A percentile compares a stretch with the other conserved stretches of the same genome.
Conservation (phyloP, 2,113 vertebrate genomes). For the Synchiropus splendidus region DNA sequence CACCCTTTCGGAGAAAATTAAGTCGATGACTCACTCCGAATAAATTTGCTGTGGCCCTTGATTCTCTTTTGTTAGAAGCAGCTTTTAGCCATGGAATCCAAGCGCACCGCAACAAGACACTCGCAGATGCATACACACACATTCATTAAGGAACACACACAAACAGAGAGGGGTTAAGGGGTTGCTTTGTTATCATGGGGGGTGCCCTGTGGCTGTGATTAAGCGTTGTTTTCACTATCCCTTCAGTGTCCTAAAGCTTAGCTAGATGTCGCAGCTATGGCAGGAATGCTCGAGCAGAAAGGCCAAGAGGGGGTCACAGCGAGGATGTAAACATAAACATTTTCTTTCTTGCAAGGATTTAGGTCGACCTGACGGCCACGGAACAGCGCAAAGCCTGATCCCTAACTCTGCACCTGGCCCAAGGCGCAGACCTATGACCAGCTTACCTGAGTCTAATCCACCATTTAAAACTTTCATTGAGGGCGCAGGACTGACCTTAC, state of each 20-base stretch:
- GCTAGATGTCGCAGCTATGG: constrained; percentile 68
- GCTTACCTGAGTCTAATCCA: constrained; percentile 45
- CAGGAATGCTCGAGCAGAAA: constrained; percentile 62
- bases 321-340: constrained; percentile 73
- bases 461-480: constrained; percentile 37
- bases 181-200: constrained; percentile 56
- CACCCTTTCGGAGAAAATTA: constrained; percentile 20
- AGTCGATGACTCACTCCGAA: constrained; percentile 28
- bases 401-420: constrained; percentile 54
- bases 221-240: constrained; percentile 61
- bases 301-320: constrained; percentile 64
- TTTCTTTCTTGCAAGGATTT: constrained; percentile 69
- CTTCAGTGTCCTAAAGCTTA: constrained; percentile 63
- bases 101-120: constrained; percentile 3
- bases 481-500: constrained; percentile 43
- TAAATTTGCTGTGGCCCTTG: constrained; percentile 20
- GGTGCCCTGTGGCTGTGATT: constrained; percentile 66
- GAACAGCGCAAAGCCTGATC: constrained; percentile 51
- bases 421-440: constrained; percentile 47
- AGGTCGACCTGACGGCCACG: constrained; percentile 56
- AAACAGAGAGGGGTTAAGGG: constrained; percentile 49
- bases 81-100: constrained; percentile 10
- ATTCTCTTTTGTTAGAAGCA: constrained; percentile 21
- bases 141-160: constrained; percentile 35
- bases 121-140: constrained; percentile 9